A percentile compares a stretch with the other conserved stretches of the same genome.
Evolutionary conservation across 2,113 vertebrate genomes (phyloP).

Genomic region (Octodon degus): DNA sequence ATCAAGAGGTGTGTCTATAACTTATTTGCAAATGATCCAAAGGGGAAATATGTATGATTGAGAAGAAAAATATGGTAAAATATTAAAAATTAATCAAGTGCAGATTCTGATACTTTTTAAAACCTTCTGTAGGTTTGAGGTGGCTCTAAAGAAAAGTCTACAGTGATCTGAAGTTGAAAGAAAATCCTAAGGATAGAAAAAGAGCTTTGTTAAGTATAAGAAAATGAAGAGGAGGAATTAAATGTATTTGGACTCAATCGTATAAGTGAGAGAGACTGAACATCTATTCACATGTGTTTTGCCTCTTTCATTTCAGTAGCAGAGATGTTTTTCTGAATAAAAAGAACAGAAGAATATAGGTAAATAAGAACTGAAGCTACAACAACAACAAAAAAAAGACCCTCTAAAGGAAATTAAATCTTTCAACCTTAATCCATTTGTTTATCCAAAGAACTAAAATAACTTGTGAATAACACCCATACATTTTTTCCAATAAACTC

Average conservation of each 20-base stretch:
- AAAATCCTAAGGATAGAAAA: neutral
- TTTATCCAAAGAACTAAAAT: neutral
- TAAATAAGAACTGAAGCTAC: neutral
- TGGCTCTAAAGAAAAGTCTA: conserved; percentile 7
- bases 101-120: neutral
- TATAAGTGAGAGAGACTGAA: conserved; percentile 6
- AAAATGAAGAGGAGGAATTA: neutral
- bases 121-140: conserved; percentile 19
- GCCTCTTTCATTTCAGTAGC: neutral
- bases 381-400: neutral
- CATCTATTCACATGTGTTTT: neutral
- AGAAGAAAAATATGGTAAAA: conserved; percentile 8
- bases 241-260: neutral
- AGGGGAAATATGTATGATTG: neutral
- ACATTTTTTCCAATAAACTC: neutral
- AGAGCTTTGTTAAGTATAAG: neutral
- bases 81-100: neutral
- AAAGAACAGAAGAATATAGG: conserved; percentile 2
- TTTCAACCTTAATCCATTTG: neutral
- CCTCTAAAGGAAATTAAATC: neutral
- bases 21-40: conserved; percentile 1
- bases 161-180: neutral
- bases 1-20: neutral
- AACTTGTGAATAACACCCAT: neutral
- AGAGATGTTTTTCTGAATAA: neutral